Evolutionary conservation across 2,888 invertebrate species (phyloP), one percentile per base, ranked within the genome.

Genomic region (Patella ulyssiponensis): DNA sequence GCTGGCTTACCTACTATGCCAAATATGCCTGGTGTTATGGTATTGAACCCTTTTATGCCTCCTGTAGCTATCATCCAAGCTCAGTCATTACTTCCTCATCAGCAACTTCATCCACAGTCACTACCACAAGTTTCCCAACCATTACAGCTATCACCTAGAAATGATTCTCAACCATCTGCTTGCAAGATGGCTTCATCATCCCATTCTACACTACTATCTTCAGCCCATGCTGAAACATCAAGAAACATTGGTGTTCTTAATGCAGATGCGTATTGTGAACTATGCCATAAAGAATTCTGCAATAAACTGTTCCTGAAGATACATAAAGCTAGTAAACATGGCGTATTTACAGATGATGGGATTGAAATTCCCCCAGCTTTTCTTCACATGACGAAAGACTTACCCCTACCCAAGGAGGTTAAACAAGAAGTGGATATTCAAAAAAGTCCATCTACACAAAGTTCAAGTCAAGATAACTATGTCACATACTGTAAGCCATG

Each of bases 211-310:
- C 64, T 79, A 74, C 58, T 77, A 69, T 64, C 77, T 54, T 73
- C 76, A 79, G 74, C 69, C 80, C 72, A 71, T 44, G 80, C 33
- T 74, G 73, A 75, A 71, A 69, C 81, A 23, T 78, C 79, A 12
- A 77, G 75, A 53, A 84, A 86, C 73, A 85, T 87, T 77, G 84
- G 85, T 20, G 83, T 83, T 33, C 83, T 88, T n/a, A 87, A 91
- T 81, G 88, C 95, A 1, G 96, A 97, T 88, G 96, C 96, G n/a
- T 97, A 96, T 91, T 97, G 97, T 92, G 96, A 97, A 91, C 94
- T 97, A 79, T 97, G 97, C 91, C 96, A 96, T 92, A 90, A 92
- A 81, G 91, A 91, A 80, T 90, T 91, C 83, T 89, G 91, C 82
- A 90, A 91, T 83, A 86, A 87, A 76, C 89, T 91, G 83, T 90